Conservation (phyloP, 2,797 vertebrate species). For the Fundulus diaphanus region DNA sequence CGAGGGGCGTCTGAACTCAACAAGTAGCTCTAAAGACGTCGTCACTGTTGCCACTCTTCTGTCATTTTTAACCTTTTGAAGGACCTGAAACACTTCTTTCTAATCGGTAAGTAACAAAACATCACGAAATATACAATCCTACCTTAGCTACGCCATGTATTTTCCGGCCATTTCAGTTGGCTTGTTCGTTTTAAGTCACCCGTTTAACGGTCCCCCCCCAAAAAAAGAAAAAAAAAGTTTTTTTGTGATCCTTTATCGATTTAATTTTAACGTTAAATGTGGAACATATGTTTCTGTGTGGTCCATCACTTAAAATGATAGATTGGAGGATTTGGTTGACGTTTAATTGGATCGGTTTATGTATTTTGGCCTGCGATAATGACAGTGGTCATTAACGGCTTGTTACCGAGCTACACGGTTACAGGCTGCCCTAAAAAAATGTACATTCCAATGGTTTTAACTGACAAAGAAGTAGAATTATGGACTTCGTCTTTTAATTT, state of each 20-base stretch:
- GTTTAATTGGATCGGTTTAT: conserved; percentile 23
- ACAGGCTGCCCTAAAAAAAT: background rate
- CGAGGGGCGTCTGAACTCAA: background rate
- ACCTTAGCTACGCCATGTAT: background rate
- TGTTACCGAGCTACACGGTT: too few relatives aligned
- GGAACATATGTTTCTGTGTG: conserved; percentile 20
- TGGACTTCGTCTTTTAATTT: too few relatives aligned
- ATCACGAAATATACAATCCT: background rate
- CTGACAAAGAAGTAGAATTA: background rate
- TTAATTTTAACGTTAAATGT: accelerated
- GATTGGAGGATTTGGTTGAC: conserved; percentile 10
- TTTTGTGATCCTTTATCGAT: background rate
- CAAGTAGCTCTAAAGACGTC: conserved; percentile 1
- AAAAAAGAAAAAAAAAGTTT: background rate
- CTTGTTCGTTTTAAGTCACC: background rate
- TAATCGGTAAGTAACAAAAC: conserved; percentile 34
- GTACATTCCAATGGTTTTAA: background rate
- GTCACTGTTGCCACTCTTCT: conserved; percentile 1
- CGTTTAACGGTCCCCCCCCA: background rate
- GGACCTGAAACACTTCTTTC: background rate
- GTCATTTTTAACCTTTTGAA: background rate
- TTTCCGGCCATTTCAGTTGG: background rate
- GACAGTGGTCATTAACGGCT: conserved; percentile 55
- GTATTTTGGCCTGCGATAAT: conserved; percentile 10
- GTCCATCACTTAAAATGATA: background rate